These are phyloP conservation scores for Corythornis vintsioides DNA, from an alignment of 2,113 vertebrate species.

Conservation along the genomic window DNA sequence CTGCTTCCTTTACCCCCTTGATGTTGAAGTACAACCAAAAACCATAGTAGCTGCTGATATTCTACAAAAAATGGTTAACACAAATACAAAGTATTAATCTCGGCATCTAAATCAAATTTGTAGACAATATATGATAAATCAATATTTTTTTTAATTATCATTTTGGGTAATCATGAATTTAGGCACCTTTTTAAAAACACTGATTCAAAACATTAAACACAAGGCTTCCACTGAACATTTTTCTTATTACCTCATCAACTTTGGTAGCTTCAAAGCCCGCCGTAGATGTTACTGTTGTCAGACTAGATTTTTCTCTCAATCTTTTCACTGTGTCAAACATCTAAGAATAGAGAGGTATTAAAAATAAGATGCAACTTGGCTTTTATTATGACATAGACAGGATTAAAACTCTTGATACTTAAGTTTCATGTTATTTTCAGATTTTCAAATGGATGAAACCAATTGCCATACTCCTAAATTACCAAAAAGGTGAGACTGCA, in stretches of 20 bases:
- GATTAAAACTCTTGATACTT: not conserved
- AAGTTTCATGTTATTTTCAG: rapidly evolving
- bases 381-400: not conserved
- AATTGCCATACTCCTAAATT: not conserved
- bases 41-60: not conserved
- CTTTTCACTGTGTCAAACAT: constrained; percentile 95
- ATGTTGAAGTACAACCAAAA: not conserved
- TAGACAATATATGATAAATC: not conserved
- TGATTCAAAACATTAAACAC: not conserved
- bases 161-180: not conserved
- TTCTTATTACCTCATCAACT: constrained; percentile 87
- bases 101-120: not conserved
- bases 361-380: not conserved
- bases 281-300: constrained; percentile 75
- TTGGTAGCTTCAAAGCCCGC: constrained; percentile 80
- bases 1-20: not conserved
- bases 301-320: constrained; percentile 90
- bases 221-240: not conserved
- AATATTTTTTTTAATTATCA: not conserved
- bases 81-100: not conserved
- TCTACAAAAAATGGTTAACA: not conserved
- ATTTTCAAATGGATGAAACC: not conserved
- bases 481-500: not conserved
- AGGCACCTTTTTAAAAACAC: not conserved
- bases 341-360: constrained; percentile 72